A percentile compares a stretch with the other conserved stretches of the same genome.
Evolutionary conservation across 2,888 invertebrate genomes (phyloP).

Genomic region (Stenurella melanura): DNA sequence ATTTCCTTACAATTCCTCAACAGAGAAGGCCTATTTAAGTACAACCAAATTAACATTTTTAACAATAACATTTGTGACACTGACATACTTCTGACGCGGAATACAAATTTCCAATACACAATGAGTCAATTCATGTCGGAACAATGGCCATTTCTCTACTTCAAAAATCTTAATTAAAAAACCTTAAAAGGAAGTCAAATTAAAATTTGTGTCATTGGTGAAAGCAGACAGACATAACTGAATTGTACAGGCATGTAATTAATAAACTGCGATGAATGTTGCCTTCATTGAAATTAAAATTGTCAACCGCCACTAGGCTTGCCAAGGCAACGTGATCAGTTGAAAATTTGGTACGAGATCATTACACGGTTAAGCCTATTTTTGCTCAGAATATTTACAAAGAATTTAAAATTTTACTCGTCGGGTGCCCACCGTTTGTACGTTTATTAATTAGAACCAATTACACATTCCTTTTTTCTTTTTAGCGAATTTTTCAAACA

Average conservation of each 20-base stretch:
- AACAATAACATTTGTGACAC: background rate
- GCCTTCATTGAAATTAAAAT: background rate
- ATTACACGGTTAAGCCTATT: too few relatives aligned
- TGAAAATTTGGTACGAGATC: background rate
- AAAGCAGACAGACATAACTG: constrained; percentile 26
- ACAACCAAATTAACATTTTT: background rate
- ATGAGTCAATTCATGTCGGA: constrained; percentile 34
- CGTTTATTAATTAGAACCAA: too few relatives aligned
- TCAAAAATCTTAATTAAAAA: constrained; percentile 37
- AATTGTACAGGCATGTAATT: background rate
- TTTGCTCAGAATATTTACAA: too few relatives aligned
- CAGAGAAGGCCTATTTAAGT: too few relatives aligned
- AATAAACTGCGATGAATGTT: background rate
- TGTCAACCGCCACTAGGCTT: background rate
- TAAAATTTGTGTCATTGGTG: constrained; percentile 42
- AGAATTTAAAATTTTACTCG: too few relatives aligned
- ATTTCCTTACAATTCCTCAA: too few relatives aligned
- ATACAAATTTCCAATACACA: constrained; percentile 7
- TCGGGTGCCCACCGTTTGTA: too few relatives aligned
- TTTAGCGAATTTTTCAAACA: too few relatives aligned
- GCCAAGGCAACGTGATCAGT: background rate
- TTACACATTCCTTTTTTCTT: too few relatives aligned
- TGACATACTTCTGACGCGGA: background rate
- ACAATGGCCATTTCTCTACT: constrained; percentile 35
- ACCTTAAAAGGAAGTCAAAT: constrained; percentile 34